A percentile compares a stretch with the other conserved stretches of the same genome.
Evolutionary conservation across 2,113 vertebrate genomes (phyloP).

Genomic region (Leuciscus idus): DNA sequence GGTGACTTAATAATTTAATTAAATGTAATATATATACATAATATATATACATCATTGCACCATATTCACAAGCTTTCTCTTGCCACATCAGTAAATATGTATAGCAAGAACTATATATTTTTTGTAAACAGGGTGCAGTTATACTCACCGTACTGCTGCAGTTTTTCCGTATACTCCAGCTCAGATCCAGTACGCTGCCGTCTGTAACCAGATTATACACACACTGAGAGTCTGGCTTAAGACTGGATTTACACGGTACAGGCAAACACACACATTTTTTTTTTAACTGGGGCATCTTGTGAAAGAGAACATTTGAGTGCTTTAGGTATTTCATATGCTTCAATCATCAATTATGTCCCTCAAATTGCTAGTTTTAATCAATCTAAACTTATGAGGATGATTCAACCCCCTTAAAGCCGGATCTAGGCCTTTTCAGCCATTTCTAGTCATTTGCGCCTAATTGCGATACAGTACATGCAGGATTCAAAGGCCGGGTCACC

Average conservation of each 20-base stretch:
- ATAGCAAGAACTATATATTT: neutral
- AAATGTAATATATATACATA: neutral
- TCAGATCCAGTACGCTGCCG: conserved; percentile 90
- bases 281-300: conserved; percentile 8
- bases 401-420: neutral
- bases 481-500: conserved; percentile 22
- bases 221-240: conserved; percentile 31
- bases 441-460: neutral
- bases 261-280: neutral
- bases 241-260: conserved; percentile 25
- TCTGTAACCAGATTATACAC: conserved; percentile 75
- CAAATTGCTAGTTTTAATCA: conserved; percentile 29
- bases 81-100: neutral
- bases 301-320: conserved; percentile 14
- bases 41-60: too few species aligned
- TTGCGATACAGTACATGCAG: neutral
- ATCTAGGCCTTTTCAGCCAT: neutral
- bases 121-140: neutral
- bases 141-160: conserved; percentile 95
- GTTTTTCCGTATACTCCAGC: conserved; percentile 95
- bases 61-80: neutral
- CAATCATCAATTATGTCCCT: conserved; percentile 23
- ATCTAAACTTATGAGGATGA: neutral
- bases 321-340: conserved; percentile 19
- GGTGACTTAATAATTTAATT: neutral